Conservation (phyloP, 2,797 vertebrate genomes). For the Chelon labrosus region DNA sequence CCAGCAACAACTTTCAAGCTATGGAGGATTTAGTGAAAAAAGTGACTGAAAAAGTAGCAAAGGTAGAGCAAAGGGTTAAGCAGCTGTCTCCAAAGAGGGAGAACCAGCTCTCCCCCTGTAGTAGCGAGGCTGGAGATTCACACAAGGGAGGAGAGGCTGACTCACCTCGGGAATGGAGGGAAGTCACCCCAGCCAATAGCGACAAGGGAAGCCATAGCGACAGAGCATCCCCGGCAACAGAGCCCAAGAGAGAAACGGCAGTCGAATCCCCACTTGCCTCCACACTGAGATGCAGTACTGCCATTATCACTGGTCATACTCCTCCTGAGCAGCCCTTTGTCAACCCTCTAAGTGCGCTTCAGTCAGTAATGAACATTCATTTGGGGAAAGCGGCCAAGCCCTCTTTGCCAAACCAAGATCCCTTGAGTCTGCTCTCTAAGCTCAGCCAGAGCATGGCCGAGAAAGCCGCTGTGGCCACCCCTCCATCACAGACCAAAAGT, state of each 20-base stretch:
- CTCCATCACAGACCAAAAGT: conserved; percentile 89
- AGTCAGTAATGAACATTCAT: conserved; percentile 99
- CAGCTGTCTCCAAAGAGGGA: conserved; percentile 88
- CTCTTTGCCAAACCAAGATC: conserved; percentile 93
- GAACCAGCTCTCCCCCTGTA: conserved; percentile 86
- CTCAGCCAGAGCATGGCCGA: conserved; percentile 98
- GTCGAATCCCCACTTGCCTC: conserved; percentile 84
- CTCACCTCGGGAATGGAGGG: conserved; percentile 85
- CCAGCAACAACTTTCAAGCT: conserved; percentile 94
- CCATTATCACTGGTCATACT: conserved; percentile 95
- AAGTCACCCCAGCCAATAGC: conserved; percentile 88
- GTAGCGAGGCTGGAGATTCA: conserved; percentile 89
- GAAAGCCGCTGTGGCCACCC: conserved; percentile 93
- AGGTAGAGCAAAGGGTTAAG: conserved; percentile 93
- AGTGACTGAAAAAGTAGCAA: conserved; percentile 93
- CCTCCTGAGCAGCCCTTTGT: conserved; percentile 96
- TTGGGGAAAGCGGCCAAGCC: conserved; percentile 98
- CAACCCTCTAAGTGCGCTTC: conserved; percentile 97
- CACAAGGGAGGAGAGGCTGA: conserved; percentile 83
- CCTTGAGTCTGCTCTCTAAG: conserved; percentile 98
- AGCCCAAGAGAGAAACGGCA: conserved; percentile 80
- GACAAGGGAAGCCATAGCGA: conserved; percentile 87
- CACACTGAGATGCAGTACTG: conserved; percentile 88
- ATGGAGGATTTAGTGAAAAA: conserved; percentile 97
- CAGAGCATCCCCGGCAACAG: conserved; percentile 79